phyloP scores from a whole-genome alignment of 2,888 invertebrate species.

The Microctonus hyperodae region DNA sequence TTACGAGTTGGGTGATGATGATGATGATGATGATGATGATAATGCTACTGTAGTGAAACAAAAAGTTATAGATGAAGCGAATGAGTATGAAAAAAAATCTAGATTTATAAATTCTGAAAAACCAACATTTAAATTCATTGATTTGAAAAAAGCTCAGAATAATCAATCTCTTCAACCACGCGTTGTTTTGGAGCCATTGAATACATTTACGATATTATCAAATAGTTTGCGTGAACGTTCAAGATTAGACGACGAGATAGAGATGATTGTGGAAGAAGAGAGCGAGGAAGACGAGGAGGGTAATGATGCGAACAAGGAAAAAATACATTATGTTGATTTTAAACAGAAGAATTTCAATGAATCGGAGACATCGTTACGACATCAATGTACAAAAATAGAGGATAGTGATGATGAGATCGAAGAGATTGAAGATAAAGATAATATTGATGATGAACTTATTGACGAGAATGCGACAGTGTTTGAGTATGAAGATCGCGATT shows the following conservation, averaged over 20 bases:
- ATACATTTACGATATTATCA: conserved; percentile 45
- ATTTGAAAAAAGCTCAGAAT: conserved; percentile 50
- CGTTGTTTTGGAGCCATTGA: conserved; percentile 57
- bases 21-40: conserved; percentile 34
- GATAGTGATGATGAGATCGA: conserved; percentile 42
- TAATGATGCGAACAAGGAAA: conserved; percentile 33
- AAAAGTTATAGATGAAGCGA: conserved; percentile 39
- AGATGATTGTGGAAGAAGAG: conserved; percentile 44
- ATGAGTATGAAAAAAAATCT: conserved; percentile 31
- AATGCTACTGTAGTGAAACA: conserved; percentile 31
- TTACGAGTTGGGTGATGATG: conserved; percentile 39
- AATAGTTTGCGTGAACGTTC: conserved; percentile 17
- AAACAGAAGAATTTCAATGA: conserved; percentile 27
- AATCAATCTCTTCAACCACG: conserved; percentile 57
- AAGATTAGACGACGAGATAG: conserved; percentile 34
- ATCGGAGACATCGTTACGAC: background rate
- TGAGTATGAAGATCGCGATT: conserved; percentile 55
- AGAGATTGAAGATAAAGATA: conserved; percentile 62
- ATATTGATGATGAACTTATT: conserved; percentile 54
- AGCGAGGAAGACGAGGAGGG: conserved; percentile 40
- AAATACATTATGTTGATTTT: conserved; percentile 37
- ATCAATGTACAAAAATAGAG: background rate
- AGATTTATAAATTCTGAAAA: background rate
- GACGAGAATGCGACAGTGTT: conserved; percentile 52
- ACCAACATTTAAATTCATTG: conserved; percentile 34